These are phyloP conservation scores for Enteromius radiatus DNA, from an alignment of 2,797 vertebrate genomes.

Conservation along the genomic window DNA sequence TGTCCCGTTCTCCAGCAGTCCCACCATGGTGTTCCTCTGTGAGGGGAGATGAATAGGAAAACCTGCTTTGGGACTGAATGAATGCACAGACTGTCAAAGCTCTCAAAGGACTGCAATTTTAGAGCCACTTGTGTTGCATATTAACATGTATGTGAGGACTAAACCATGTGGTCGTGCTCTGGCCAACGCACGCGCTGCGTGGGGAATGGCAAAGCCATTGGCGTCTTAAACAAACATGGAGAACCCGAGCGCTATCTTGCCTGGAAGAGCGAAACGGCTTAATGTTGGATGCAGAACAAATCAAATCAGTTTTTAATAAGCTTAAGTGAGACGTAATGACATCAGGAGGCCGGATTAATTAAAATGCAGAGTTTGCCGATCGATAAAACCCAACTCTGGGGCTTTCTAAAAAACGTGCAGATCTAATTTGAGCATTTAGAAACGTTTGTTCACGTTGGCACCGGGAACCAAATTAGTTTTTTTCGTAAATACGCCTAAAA, in stretches of 20 bases:
- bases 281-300: conserved; percentile 13
- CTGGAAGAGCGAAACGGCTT: neutral
- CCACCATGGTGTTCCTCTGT: conserved; percentile 52
- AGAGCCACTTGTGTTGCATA: conserved; percentile 61
- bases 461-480: neutral
- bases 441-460: neutral
- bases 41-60: conserved; percentile 59
- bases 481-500: conserved; percentile 18
- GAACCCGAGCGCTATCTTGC: neutral
- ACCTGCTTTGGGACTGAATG: conserved; percentile 59
- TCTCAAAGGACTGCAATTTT: conserved; percentile 58
- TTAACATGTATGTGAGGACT: conserved; percentile 63
- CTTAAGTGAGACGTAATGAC: conserved; percentile 31
- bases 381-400: conserved; percentile 23
- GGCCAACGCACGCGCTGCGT: conserved; percentile 29
- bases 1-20: conserved; percentile 51
- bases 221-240: conserved; percentile 56
- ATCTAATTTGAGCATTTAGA: conserved; percentile 11
- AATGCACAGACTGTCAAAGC: conserved; percentile 61
- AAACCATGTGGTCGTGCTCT: conserved; percentile 51
- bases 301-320: conserved; percentile 28
- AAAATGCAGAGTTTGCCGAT: conserved; percentile 14
- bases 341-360: conserved; percentile 30
- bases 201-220: conserved; percentile 53
- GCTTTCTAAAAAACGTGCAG: conserved; percentile 14